These are phyloP conservation scores for Oryzias curvinotus DNA, from an alignment of 2,113 vertebrate species.

Conservation along the genomic window DNA sequence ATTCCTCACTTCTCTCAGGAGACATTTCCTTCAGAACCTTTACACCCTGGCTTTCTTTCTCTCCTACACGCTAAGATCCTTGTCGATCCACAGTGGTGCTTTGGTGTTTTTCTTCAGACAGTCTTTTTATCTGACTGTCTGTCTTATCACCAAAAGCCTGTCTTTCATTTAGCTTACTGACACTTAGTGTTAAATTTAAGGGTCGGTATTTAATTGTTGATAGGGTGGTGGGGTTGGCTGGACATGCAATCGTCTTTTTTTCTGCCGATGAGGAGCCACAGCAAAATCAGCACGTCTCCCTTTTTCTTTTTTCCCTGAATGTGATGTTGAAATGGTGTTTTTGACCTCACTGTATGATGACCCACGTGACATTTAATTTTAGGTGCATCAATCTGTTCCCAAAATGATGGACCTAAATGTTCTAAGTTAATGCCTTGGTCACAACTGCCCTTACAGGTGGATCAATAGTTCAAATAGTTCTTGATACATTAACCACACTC, in stretches of 20 bases:
- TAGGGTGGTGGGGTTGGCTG: background rate
- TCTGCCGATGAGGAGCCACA: constrained; percentile 15
- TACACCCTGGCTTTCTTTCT: constrained; percentile 18
- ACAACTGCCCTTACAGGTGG: no score
- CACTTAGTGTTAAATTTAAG: constrained; percentile 20
- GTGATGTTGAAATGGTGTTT: no score
- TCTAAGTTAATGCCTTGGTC: no score
- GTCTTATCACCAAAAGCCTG: constrained; percentile 69
- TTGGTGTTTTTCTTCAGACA: constrained; percentile 59
- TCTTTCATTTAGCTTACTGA: constrained; percentile 65
- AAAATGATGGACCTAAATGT: no score
- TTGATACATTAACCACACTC: no score
- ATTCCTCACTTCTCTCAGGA: constrained; percentile 29
- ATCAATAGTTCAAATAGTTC: no score
- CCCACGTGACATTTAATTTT: no score
- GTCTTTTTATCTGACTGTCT: constrained; percentile 64
- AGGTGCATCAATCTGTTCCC: no score
- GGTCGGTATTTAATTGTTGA: background rate
- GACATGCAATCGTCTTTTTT: constrained; percentile 16
- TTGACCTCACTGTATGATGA: no score
- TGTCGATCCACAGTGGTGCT: constrained; percentile 35
- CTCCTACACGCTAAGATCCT: constrained; percentile 22
- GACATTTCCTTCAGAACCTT: constrained; percentile 40
- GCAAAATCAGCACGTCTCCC: background rate
- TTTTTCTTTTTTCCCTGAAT: no score